phyloP scores from a whole-genome alignment of 1,140 invertebrate species.

The Nomia melanderi region DNA sequence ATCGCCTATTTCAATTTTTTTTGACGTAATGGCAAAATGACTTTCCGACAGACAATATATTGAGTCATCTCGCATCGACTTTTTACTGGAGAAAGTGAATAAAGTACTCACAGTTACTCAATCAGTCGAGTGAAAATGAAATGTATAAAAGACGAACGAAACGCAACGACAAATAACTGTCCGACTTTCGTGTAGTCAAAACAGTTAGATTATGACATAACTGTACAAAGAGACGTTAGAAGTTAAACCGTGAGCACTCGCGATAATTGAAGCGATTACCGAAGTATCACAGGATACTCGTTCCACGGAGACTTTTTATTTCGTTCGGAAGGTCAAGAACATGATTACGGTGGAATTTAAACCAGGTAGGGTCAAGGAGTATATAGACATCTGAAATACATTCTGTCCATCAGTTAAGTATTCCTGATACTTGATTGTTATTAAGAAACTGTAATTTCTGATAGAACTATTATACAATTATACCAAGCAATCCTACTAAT shows the following conservation, averaged over 20 bases:
- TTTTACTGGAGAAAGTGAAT: neutral
- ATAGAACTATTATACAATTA: too few relatives aligned
- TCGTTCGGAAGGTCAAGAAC: slow-evolving; percentile 18
- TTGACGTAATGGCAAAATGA: too few relatives aligned
- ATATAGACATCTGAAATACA: neutral
- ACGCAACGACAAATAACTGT: neutral
- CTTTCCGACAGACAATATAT: too few relatives aligned
- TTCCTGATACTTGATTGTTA: too few relatives aligned
- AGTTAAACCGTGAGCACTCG: slow-evolving; percentile 1
- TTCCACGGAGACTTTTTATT: slow-evolving; percentile 23
- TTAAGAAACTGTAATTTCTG: too few relatives aligned
- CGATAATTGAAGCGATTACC: slow-evolving; percentile 11
- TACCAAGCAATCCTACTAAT: too few relatives aligned
- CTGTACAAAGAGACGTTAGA: neutral
- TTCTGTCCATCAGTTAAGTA: too few relatives aligned
- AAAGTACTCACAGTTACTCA: neutral
- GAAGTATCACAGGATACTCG: slow-evolving; percentile 31
- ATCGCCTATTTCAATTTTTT: too few relatives aligned
- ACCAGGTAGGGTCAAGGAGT: neutral
- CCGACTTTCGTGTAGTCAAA: neutral
- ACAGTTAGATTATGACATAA: neutral
- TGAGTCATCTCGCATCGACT: too few relatives aligned
- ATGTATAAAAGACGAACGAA: neutral
- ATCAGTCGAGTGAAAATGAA: neutral
- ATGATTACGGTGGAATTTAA: slow-evolving; percentile 11